Base-by-base conservation (phyloP, 2,113 vertebrate genomes). In the Protomyctophum bolini region DNA sequence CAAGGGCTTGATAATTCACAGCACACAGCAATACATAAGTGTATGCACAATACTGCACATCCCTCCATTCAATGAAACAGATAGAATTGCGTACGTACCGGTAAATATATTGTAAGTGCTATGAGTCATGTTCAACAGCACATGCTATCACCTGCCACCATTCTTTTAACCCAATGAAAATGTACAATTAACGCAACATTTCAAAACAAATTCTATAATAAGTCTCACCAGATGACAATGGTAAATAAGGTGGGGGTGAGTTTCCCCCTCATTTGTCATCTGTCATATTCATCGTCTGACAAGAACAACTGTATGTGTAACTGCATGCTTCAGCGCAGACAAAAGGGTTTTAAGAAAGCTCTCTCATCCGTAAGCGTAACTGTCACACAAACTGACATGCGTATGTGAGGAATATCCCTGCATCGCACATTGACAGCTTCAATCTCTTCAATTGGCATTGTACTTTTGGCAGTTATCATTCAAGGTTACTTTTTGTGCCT, bases 371-470 rank as follows among this genome's bases (percentile, higher is more conserved):
- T 51, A 63, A 57, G 45, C 29, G 6, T 54, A 33, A 68, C 45
- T 68, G 66, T 54, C 73, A 63, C 50, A 48, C 47, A 41, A 55
- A 62, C 58, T 75, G 72, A 68, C 72, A 68, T 33, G 4, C 33
- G 33, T 41, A 75, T 68, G 50, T 54, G 48, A 33, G 48, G 58
- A 60, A 50, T n/a, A 41, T 68, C 50, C 41, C 28, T 8, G 11
- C 10, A 7, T n/a, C 29, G 41, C 10, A 55, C 58, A 57, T 50
- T 41, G 72, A 62, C 57, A 63, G 55, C 21, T 52, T n/a, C 48
- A 28, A 21, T 66, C 28, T 54, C 11, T 49, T 63, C 15, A 8
- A 48, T 48, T 68, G 4, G 47, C 15, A 28, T 14, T 14, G 41
- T 28, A 50, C 8, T 49, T 28, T 8, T 45, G 8, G 29, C 41